Conservation (phyloP, 2,797 vertebrate species). For the Threskiornis aethiopicus region DNA sequence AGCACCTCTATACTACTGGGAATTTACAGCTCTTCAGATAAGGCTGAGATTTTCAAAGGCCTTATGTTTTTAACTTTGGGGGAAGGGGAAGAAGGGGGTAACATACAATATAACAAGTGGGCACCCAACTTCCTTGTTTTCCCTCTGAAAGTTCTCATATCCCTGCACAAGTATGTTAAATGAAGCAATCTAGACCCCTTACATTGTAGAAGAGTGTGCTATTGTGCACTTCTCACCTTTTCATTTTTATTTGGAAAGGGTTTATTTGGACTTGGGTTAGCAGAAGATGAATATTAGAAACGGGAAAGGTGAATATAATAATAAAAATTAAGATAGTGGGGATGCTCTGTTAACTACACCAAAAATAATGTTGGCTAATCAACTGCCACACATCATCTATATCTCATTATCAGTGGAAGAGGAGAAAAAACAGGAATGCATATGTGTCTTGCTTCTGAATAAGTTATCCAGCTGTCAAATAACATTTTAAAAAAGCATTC, state of each 20-base stretch:
- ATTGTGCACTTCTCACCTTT: background rate
- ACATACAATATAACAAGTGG: background rate
- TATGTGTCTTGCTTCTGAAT: conserved; percentile 52
- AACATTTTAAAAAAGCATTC: conserved; percentile 14
- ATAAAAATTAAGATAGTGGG: background rate
- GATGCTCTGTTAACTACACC: background rate
- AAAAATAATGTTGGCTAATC: background rate
- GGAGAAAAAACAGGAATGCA: conserved; percentile 31
- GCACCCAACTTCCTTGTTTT: background rate
- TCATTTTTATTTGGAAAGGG: background rate
- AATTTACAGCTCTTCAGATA: background rate
- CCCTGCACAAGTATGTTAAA: background rate
- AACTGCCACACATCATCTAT: conserved; percentile 1
- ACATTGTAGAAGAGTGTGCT: background rate
- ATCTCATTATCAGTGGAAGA: background rate
- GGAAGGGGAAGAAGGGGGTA: background rate
- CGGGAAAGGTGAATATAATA: background rate
- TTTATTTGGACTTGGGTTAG: background rate
- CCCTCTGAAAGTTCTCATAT: background rate
- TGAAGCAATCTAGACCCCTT: background rate
- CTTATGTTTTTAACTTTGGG: background rate
- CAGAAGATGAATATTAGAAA: background rate
- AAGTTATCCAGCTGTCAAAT: conserved; percentile 48
- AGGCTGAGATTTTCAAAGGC: background rate
- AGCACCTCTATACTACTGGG: background rate